A percentile compares a stretch with the other conserved stretches of the same genome.
Conservation (phyloP, 1,140 invertebrate genomes). For the Polyergus mexicanus region DNA sequence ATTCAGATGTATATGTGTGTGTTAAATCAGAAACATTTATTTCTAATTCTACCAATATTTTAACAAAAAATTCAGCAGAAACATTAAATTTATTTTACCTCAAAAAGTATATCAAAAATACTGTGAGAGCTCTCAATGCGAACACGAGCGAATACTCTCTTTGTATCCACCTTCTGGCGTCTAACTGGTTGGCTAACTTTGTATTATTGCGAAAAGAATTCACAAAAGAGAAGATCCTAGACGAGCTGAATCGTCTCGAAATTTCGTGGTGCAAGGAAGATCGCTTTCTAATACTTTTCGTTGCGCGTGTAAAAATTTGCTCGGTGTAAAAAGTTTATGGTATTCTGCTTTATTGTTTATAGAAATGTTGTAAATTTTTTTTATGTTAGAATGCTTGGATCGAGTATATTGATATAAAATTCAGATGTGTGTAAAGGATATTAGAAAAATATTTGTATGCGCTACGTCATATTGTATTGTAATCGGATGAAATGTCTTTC, state of each 20-base stretch:
- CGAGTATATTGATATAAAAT: not conserved
- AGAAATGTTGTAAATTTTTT: not conserved
- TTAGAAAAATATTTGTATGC: constrained; percentile 5
- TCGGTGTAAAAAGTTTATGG: not conserved
- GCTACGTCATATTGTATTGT: not conserved
- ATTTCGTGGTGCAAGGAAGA: constrained; percentile 37
- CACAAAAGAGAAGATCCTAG: constrained; percentile 9
- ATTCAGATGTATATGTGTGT: not conserved
- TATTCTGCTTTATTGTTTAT: not conserved
- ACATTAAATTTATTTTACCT: not conserved
- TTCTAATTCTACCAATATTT: too few relatives aligned
- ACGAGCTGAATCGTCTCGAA: constrained; percentile 29
- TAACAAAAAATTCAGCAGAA: not conserved
- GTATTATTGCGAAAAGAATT: constrained; percentile 44
- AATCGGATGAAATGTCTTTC: not conserved
- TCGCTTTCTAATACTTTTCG: constrained; percentile 15
- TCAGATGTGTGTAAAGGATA: too few relatives aligned
- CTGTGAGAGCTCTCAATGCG: constrained; percentile 5
- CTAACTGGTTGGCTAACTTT: constrained; percentile 10
- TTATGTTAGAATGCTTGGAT: not conserved
- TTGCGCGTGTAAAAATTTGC: constrained; percentile 12
- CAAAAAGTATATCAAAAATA: not conserved
- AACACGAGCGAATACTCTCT: constrained; percentile 3
- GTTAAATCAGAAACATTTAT: not conserved
- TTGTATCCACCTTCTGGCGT: constrained; percentile 4